phyloP scores from a whole-genome alignment of 2,113 vertebrate genomes.

The Trogon surrucura region DNA sequence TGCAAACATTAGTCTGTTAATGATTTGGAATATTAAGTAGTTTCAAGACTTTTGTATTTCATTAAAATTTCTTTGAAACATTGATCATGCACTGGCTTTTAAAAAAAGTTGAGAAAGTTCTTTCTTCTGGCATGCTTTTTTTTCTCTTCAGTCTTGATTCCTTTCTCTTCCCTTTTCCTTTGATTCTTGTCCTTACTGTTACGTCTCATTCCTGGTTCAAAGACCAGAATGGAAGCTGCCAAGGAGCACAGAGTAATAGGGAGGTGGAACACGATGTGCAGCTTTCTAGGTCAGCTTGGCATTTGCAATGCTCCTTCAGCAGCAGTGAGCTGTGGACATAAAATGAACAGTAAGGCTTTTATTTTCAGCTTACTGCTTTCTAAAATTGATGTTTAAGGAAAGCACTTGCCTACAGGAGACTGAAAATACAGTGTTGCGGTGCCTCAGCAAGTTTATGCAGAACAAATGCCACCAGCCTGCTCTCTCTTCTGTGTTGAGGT shows the following conservation, averaged over 20 bases:
- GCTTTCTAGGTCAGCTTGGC: background rate
- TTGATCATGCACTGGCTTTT: background rate
- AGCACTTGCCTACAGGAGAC: background rate
- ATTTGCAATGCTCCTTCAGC: background rate
- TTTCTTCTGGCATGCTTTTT: background rate
- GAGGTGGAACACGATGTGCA: background rate
- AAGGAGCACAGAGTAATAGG: background rate
- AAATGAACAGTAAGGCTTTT: background rate
- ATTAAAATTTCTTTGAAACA: background rate
- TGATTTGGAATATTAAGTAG: constrained; percentile 22
- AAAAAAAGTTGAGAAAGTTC: background rate
- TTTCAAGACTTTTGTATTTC: constrained; percentile 27
- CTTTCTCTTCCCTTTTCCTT: background rate
- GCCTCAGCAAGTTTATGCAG: background rate
- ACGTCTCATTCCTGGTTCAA: background rate
- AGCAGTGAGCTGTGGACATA: background rate
- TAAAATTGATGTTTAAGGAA: fast-evolving
- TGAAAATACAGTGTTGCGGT: background rate
- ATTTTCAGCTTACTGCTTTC: background rate
- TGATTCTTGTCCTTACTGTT: background rate
- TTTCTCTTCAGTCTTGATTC: background rate
- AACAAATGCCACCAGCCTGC: background rate
- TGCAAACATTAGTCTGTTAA: constrained; percentile 5
- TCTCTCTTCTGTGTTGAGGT: background rate
- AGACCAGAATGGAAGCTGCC: background rate